phyloP scores from a whole-genome alignment of 2,113 vertebrate genomes.

The Daubentonia madagascariensis region DNA sequence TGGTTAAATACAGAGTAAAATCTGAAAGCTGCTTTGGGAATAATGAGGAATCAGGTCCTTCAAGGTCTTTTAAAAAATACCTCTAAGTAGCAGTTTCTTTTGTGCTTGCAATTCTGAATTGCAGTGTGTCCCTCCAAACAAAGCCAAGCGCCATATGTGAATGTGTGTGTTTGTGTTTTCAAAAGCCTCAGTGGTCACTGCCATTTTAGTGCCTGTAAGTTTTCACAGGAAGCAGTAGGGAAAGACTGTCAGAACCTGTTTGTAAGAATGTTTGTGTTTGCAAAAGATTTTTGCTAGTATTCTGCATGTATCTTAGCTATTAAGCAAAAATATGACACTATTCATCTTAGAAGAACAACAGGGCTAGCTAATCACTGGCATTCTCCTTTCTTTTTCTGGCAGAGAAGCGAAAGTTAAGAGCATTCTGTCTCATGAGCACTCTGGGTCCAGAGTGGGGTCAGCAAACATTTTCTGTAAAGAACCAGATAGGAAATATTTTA shows the following conservation, averaged over 20 bases:
- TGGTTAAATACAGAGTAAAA: conserved; percentile 61
- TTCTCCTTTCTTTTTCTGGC: not conserved
- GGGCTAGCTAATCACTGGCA: not conserved
- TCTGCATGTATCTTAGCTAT: not conserved
- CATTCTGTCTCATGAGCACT: not conserved
- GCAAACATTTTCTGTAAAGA: not conserved
- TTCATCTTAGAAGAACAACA: not conserved
- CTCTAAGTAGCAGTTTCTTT: not conserved
- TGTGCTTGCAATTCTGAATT: not conserved
- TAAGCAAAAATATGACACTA: not conserved
- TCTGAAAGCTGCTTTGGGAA: conserved; percentile 30
- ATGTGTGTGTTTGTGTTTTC: not conserved
- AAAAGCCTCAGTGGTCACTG: not conserved
- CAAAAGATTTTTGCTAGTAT: conserved; percentile 4
- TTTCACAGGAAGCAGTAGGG: not conserved
- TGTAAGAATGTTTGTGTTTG: not conserved
- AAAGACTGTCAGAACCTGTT: not conserved
- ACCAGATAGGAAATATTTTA: not conserved
- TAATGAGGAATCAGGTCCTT: conserved; percentile 45
- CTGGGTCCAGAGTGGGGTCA: not conserved
- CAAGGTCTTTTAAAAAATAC: conserved; percentile 48
- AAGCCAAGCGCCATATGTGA: not conserved
- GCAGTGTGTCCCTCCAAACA: not conserved
- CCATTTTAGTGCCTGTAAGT: not conserved
- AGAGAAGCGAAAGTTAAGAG: not conserved